A percentile compares a stretch with the other conserved stretches of the same genome.
phyloP scores from a whole-genome alignment of 2,797 vertebrate genomes.

The Enteromius radiatus region DNA sequence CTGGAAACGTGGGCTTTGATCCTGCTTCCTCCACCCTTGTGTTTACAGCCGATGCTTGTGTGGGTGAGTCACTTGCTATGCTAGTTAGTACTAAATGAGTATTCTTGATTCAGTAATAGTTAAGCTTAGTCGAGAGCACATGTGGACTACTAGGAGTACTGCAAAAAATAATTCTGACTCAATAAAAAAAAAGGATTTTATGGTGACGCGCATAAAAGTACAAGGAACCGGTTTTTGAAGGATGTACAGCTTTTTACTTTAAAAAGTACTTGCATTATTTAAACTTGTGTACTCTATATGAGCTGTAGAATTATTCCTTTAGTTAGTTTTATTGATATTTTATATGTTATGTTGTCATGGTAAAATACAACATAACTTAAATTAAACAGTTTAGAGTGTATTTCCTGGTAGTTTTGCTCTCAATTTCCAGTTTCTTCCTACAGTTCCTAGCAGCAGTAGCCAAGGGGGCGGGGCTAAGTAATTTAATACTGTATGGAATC shows the following conservation, averaged over 20 bases:
- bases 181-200: not conserved
- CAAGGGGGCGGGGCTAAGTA: not conserved
- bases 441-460: not conserved
- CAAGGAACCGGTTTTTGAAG: not conserved
- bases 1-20: constrained; percentile 85
- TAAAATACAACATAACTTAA: not conserved
- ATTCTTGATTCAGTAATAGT: not conserved
- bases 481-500: not conserved
- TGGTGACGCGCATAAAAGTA: not conserved
- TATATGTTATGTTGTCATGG: not conserved
- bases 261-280: not conserved
- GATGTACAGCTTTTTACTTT: not conserved
- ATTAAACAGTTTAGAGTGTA: no score
- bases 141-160: not conserved
- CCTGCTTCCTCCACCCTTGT: constrained; percentile 77
- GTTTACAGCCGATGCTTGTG: constrained; percentile 73
- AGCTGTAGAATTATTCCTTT: not conserved
- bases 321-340: not conserved
- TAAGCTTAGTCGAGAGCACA: not conserved
- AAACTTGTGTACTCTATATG: not conserved
- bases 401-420: no score
- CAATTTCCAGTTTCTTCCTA: no score
- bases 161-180: not conserved
- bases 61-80: constrained; percentile 64
- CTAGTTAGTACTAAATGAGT: not conserved